A percentile compares a stretch with the other conserved stretches of the same genome.
Conservation (phyloP, 2,113 vertebrate genomes). For the Bujurquina vittata region DNA sequence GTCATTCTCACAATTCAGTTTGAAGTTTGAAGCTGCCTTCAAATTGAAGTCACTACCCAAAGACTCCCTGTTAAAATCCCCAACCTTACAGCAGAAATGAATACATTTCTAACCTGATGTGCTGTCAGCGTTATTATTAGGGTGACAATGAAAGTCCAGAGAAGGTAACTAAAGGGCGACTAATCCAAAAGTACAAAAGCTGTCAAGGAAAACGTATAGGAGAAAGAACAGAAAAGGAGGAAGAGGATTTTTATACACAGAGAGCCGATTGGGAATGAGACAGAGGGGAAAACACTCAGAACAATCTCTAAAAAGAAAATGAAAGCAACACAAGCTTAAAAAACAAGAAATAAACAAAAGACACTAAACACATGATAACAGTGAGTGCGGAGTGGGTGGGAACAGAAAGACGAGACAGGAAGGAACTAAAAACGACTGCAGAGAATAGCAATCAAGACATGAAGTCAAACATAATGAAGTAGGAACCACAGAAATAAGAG, state of each 20-base stretch:
- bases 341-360: background rate
- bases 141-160: background rate
- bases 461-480: background rate
- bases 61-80: too few species aligned
- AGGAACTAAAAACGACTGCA: background rate
- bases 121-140: background rate
- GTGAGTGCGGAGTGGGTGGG: background rate
- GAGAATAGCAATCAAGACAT: rapidly evolving
- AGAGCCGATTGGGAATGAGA: background rate
- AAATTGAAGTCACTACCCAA: background rate
- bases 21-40: background rate
- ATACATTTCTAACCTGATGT: background rate
- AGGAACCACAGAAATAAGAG: background rate
- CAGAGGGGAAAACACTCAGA: background rate
- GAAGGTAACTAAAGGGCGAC: background rate
- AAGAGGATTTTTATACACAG: too few species aligned
- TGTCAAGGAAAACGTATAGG: rapidly evolving
- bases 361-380: background rate
- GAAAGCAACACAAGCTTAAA: background rate
- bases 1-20: background rate
- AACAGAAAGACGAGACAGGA: background rate
- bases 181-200: background rate
- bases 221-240: background rate
- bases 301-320: background rate
- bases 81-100: background rate